Conservation (phyloP, 2,888 invertebrate genomes). For the Drosophila macrospina region DNA sequence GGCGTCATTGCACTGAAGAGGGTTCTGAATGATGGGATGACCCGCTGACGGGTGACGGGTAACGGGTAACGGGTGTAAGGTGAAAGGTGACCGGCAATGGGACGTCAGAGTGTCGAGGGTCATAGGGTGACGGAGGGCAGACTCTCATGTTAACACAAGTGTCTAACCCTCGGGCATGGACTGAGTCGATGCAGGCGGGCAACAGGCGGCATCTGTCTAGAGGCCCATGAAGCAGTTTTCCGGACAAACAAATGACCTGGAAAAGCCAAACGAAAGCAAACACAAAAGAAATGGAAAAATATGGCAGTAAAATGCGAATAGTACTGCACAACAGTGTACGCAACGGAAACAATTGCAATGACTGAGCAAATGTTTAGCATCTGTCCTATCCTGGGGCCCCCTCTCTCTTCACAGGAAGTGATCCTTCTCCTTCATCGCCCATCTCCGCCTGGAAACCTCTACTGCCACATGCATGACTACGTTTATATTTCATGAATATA, state of each 20-base stretch:
- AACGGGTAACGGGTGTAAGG: neutral
- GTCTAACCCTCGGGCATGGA: conserved; percentile 57
- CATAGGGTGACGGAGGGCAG: conserved; percentile 26
- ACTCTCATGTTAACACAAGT: conserved; percentile 68
- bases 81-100: conserved; percentile 5
- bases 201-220: conserved; percentile 21
- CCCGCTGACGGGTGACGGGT: neutral
- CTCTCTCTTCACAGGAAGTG: conserved; percentile 10
- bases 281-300: conserved; percentile 70
- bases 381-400: conserved; percentile 64
- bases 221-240: conserved; percentile 56
- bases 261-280: conserved; percentile 76
- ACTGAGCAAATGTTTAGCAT: conserved; percentile 78
- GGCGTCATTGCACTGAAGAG: conserved; percentile 65
- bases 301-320: conserved; percentile 51
- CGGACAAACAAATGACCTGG: conserved; percentile 77
- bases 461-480: neutral
- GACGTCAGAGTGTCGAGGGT: conserved; percentile 27
- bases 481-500: conserved; percentile 47
- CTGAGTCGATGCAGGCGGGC: conserved; percentile 21
- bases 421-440: neutral
- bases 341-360: conserved; percentile 79
- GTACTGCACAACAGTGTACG: conserved; percentile 47
- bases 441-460: neutral
- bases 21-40: conserved; percentile 32